Evolutionary conservation across 2,113 vertebrate genomes (phyloP).

Genomic region (Protobothrops flavoviridis): DNA sequence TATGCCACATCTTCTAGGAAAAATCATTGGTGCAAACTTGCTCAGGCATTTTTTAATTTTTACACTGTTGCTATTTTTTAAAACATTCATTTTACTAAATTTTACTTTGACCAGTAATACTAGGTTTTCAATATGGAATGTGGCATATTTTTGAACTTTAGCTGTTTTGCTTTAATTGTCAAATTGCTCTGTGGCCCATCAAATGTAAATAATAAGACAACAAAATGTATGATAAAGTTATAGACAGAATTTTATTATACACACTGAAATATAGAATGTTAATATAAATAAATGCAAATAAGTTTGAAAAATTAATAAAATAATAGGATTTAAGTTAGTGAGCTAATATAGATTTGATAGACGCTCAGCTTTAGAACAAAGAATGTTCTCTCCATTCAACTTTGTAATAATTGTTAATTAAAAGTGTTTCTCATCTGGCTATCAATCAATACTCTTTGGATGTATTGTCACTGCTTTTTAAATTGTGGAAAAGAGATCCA

Average conservation of each 20-base stretch:
- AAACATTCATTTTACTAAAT: background rate
- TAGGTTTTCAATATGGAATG: background rate
- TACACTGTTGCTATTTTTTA: background rate
- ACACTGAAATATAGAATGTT: background rate
- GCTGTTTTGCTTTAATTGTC: background rate
- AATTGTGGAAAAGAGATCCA: background rate
- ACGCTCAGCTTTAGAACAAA: background rate
- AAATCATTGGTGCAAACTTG: no score
- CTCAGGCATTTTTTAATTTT: background rate
- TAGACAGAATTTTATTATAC: background rate
- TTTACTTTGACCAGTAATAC: background rate
- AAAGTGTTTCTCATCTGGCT: background rate
- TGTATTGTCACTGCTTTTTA: background rate
- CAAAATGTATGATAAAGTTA: background rate
- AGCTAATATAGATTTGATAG: background rate
- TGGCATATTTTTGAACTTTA: background rate
- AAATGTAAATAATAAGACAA: background rate
- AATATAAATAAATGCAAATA: background rate
- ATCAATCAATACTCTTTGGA: background rate
- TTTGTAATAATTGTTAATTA: background rate
- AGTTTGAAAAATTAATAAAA: background rate
- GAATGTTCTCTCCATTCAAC: background rate
- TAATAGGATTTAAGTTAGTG: background rate
- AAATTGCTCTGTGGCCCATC: background rate
- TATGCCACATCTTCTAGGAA: background rate